A percentile compares a stretch with the other conserved stretches of the same genome.
Conservation (phyloP, 2,113 vertebrate species). For the Petrocephalus zakoni region DNA sequence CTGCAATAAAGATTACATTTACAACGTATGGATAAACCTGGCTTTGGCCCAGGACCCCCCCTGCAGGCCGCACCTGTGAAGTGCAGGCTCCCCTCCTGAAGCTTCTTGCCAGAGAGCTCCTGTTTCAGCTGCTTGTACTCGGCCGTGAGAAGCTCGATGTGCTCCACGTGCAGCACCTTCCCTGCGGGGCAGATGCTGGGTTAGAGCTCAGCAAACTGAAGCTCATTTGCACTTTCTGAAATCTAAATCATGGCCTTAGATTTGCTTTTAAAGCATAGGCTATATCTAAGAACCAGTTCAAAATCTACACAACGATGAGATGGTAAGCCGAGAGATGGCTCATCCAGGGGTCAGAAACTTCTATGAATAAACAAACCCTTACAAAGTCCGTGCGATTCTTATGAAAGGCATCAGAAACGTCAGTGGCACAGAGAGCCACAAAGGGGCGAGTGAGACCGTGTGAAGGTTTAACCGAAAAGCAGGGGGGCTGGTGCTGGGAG, state of each 20-base stretch:
- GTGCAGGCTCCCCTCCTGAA: constrained; percentile 78
- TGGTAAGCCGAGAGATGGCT: neutral
- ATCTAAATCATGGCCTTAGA: neutral
- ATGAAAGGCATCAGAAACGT: neutral
- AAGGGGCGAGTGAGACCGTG: neutral
- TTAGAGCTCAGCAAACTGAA: constrained; percentile 1
- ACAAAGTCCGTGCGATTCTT: neutral
- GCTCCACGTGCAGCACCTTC: constrained; percentile 82
- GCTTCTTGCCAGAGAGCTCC: constrained; percentile 70
- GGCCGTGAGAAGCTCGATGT: constrained; percentile 82
- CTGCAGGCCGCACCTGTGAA: constrained; percentile 74
- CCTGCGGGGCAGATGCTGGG: constrained; percentile 49
- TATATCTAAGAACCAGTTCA: neutral
- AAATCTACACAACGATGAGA: neutral
- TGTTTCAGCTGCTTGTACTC: constrained; percentile 80
- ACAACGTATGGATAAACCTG: neutral
- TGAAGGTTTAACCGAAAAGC: neutral
- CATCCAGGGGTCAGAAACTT: neutral
- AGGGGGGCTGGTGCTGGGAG: neutral
- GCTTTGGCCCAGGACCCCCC: neutral
- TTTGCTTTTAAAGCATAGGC: neutral
- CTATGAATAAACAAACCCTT: neutral
- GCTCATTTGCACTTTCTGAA: neutral
- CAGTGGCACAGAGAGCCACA: neutral
- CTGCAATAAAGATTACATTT: neutral